A percentile compares a stretch with the other conserved stretches of the same genome.
Conservation (phyloP, 2,113 vertebrate species). For the Otolemur garnettii region DNA sequence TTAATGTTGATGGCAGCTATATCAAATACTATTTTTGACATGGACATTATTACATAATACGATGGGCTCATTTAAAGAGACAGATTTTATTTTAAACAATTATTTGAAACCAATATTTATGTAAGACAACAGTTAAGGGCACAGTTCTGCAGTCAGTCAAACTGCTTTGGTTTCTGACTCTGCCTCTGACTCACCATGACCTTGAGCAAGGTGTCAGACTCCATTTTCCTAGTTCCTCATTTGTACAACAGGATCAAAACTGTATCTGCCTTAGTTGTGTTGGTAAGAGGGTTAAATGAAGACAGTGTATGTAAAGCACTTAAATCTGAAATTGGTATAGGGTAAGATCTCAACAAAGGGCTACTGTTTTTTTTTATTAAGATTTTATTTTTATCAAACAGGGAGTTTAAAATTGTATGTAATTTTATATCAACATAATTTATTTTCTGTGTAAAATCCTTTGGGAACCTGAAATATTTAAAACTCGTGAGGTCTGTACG, state of each 20-base stretch:
- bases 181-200: neutral
- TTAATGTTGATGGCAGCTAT: slow-evolving; percentile 13
- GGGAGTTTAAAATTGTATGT: neutral
- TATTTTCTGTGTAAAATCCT: neutral
- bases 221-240: neutral
- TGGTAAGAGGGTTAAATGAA: neutral
- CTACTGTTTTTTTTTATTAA: neutral
- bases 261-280: neutral
- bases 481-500: neutral
- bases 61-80: neutral
- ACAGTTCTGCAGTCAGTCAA: neutral
- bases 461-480: neutral
- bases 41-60: neutral
- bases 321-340: neutral
- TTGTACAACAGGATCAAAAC: neutral
- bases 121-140: neutral
- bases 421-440: slow-evolving; percentile 4
- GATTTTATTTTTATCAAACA: neutral
- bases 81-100: slow-evolving; percentile 56
- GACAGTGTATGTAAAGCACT: neutral
- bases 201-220: neutral
- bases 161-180: neutral
- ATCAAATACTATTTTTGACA: slow-evolving; percentile 42
- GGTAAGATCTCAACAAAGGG: neutral
- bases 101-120: slow-evolving; percentile 1